Conservation (phyloP, 2,888 invertebrate species). For the Caenorhabditis doughertyi region DNA sequence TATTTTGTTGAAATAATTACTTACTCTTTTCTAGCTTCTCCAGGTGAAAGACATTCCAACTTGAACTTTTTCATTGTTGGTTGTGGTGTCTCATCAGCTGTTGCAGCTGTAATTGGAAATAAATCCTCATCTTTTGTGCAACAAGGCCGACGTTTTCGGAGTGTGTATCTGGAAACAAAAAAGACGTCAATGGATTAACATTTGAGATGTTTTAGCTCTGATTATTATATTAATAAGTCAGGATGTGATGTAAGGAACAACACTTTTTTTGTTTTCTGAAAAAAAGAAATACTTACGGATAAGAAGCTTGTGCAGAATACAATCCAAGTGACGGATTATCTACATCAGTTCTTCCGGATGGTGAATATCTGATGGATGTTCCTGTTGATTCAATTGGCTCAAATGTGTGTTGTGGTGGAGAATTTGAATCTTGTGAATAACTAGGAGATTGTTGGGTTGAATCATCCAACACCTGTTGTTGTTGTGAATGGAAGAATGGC, state of each 20-base stretch:
- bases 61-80: slow-evolving; percentile 78
- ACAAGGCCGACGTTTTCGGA: slow-evolving; percentile 73
- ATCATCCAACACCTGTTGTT: slow-evolving; percentile 36
- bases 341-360: slow-evolving; percentile 29
- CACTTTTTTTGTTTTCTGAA: not conserved
- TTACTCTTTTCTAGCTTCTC: slow-evolving; percentile 78
- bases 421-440: slow-evolving; percentile 41
- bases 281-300: slow-evolving; percentile 46
- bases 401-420: slow-evolving; percentile 12
- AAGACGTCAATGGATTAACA: slow-evolving; percentile 15
- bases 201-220: not conserved
- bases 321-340: slow-evolving; percentile 48
- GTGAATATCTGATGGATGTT: slow-evolving; percentile 32
- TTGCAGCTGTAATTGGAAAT: slow-evolving; percentile 80
- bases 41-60: slow-evolving; percentile 77
- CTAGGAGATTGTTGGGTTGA: slow-evolving; percentile 24
- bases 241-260: not conserved
- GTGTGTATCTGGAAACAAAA: slow-evolving; percentile 71
- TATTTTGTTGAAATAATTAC: slow-evolving; percentile 2
- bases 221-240: too few species aligned
- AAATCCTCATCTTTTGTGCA: slow-evolving; percentile 79
- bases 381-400: slow-evolving; percentile 18
- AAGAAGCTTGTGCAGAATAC: slow-evolving; percentile 36
- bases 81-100: slow-evolving; percentile 80
- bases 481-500: slow-evolving; percentile 35